A percentile compares a stretch with the other conserved stretches of the same genome.
Evolutionary conservation across 2,797 vertebrate species (phyloP).

Genomic region (Peromyscus eremicus): DNA sequence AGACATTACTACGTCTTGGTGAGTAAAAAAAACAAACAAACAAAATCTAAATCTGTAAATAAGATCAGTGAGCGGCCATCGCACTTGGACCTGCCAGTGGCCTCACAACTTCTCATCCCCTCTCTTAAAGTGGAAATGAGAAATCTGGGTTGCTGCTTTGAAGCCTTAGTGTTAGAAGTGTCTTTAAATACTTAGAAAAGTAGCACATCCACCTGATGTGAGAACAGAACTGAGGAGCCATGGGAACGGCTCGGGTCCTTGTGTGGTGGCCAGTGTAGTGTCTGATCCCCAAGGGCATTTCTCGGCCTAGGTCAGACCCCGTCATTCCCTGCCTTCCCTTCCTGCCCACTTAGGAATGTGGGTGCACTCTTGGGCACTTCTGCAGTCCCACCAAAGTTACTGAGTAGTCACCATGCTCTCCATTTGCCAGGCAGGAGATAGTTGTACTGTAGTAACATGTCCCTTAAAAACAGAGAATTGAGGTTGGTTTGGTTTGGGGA

Average conservation of each 20-base stretch:
- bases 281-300: neutral
- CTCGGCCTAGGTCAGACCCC: too few relatives aligned
- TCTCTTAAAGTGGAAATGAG: neutral
- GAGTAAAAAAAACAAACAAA: conserved; percentile 81
- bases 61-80: neutral
- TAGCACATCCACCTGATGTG: neutral
- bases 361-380: neutral
- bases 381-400: neutral
- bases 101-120: neutral
- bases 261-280: too few relatives aligned
- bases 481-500: neutral
- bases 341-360: neutral
- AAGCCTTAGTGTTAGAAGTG: neutral
- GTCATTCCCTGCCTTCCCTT: neutral
- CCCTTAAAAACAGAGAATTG: neutral
- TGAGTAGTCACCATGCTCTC: neutral
- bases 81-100: neutral
- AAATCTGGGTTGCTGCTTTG: neutral
- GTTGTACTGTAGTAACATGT: neutral
- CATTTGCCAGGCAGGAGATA: neutral
- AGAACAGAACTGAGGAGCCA: neutral
- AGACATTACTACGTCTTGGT: conserved; percentile 95
- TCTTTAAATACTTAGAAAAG: neutral
- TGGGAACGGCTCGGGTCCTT: neutral
- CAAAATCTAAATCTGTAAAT: neutral